Conservation (phyloP, 2,797 vertebrate species). For the Paratrypauchen microcephalus region DNA sequence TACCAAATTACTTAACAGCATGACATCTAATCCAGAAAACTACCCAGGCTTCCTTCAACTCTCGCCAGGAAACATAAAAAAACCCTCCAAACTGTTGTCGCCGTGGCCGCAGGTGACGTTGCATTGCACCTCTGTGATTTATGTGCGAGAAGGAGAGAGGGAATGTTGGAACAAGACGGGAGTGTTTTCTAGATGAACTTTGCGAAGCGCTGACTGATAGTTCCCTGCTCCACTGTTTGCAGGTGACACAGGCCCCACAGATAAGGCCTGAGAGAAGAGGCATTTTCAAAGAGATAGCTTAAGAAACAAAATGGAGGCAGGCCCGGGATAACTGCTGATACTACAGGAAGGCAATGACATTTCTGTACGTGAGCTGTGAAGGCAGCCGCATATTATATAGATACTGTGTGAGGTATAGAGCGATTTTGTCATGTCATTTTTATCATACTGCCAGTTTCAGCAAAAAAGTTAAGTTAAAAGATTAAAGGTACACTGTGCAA, state of each 20-base stretch:
- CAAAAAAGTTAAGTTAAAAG: neutral
- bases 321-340: slow-evolving; percentile 1
- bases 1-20: neutral
- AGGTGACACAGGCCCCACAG: slow-evolving; percentile 43
- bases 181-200: slow-evolving; percentile 63
- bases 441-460: neutral
- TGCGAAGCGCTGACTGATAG: slow-evolving; percentile 57
- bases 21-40: slow-evolving; percentile 32
- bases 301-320: slow-evolving; percentile 40
- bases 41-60: slow-evolving; percentile 25
- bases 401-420: neutral
- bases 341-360: neutral
- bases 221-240: slow-evolving; percentile 48
- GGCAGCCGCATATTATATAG: neutral
- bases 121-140: slow-evolving; percentile 51
- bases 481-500: neutral
- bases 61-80: slow-evolving; percentile 22
- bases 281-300: slow-evolving; percentile 33
- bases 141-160: slow-evolving; percentile 51
- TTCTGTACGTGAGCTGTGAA: neutral
- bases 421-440: neutral
- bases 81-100: slow-evolving; percentile 17
- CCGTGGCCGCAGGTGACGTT: slow-evolving; percentile 40
- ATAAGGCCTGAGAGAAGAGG: slow-evolving; percentile 33
- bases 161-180: slow-evolving; percentile 66